These are phyloP conservation scores for Passer domesticus DNA, from an alignment of 2,113 vertebrate genomes.

Conservation along the genomic window DNA sequence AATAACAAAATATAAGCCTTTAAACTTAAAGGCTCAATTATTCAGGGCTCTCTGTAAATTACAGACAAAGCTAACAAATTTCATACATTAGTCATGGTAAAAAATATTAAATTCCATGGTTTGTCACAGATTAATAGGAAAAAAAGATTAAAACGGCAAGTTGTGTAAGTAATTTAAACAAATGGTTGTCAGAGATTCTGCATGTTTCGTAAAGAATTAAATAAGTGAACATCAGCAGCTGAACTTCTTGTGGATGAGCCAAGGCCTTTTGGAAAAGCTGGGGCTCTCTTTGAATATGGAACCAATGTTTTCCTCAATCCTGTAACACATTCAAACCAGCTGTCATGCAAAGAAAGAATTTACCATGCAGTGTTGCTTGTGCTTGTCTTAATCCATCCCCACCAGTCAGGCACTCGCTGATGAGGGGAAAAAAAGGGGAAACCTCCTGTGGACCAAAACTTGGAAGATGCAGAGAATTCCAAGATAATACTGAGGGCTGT, in stretches of 20 bases:
- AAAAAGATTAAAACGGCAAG: constrained; percentile 53
- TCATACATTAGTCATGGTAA: constrained; percentile 69
- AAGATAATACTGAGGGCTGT: not conserved
- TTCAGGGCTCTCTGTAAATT: constrained; percentile 56
- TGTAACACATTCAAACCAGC: constrained; percentile 32
- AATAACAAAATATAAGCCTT: constrained; percentile 59
- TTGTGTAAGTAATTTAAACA: constrained; percentile 55
- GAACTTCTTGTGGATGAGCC: constrained; percentile 49
- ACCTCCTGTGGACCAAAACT: not conserved
- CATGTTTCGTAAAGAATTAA: constrained; percentile 55
- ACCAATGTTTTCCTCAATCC: not conserved
- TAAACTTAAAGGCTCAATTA: constrained; percentile 58
- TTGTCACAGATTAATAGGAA: constrained; percentile 67
- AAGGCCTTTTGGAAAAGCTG: constrained; percentile 32
- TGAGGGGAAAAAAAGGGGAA: not conserved
- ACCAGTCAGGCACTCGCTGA: not conserved
- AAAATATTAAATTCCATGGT: constrained; percentile 68
- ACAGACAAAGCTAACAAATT: constrained; percentile 68
- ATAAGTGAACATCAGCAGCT: constrained; percentile 44
- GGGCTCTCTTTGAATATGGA: not conserved
- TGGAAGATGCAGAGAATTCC: not conserved
- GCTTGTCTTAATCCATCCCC: constrained; percentile 37
- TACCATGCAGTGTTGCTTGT: not conserved
- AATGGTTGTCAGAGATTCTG: constrained; percentile 58
- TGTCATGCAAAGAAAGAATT: constrained; percentile 40